phyloP scores from a whole-genome alignment of 2,797 vertebrate species.

The Falco cherrug region DNA sequence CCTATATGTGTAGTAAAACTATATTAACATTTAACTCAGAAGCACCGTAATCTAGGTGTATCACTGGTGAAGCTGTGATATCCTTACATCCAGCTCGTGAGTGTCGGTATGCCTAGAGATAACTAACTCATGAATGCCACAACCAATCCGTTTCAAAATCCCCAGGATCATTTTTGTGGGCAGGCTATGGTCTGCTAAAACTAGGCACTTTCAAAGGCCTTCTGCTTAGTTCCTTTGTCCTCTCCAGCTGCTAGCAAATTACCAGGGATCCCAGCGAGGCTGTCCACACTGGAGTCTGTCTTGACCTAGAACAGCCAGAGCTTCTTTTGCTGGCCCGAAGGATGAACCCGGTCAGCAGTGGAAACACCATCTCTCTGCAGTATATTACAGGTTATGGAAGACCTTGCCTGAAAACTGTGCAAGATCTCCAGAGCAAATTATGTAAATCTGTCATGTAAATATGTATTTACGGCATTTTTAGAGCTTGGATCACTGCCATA shows the following conservation, averaged over 20 bases:
- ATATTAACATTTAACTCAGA: neutral
- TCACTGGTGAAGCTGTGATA: neutral
- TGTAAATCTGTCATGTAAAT: conserved; percentile 21
- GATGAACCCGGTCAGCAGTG: neutral
- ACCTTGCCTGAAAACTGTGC: neutral
- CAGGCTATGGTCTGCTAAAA: neutral
- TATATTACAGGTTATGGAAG: neutral
- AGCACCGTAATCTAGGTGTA: neutral
- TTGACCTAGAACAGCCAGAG: neutral
- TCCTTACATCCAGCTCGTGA: neutral
- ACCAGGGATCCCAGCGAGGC: neutral
- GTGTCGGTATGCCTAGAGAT: neutral
- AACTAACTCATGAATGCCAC: neutral
- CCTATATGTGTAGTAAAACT: neutral
- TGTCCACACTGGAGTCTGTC: neutral
- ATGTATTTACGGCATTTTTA: neutral
- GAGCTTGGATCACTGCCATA: neutral
- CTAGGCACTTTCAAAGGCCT: neutral
- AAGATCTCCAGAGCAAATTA: neutral
- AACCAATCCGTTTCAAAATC: neutral
- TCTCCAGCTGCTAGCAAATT: neutral
- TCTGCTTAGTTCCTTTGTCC: neutral
- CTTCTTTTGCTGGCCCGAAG: neutral
- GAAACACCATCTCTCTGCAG: neutral
- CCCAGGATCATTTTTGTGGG: neutral